phyloP scores from a whole-genome alignment of 2,113 vertebrate species.

The Ornithorhynchus anatinus region DNA sequence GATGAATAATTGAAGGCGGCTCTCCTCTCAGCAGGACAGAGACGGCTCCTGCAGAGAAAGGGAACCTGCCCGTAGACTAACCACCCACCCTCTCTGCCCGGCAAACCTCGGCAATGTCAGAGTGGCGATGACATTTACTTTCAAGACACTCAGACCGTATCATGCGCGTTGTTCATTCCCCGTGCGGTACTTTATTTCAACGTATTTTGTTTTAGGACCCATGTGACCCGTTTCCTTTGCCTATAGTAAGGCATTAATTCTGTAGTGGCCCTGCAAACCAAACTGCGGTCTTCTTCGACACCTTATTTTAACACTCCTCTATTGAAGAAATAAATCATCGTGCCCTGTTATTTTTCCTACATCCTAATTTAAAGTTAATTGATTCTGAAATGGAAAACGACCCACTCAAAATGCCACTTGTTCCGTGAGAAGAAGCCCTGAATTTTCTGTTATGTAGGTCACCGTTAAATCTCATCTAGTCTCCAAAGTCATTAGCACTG shows the following conservation, averaged over 20 bases:
- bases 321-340: too few species aligned
- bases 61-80: not conserved
- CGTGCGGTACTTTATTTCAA: not conserved
- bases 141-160: not conserved
- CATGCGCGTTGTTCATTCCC: not conserved
- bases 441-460: not conserved
- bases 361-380: too few species aligned
- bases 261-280: not conserved
- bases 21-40: not conserved
- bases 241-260: not conserved
- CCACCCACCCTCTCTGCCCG: not conserved
- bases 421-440: not conserved
- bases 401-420: not conserved
- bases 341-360: too few species aligned
- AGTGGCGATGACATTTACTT: not conserved
- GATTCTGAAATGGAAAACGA: not conserved
- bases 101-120: not conserved
- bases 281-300: not conserved
- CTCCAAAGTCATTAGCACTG: not conserved
- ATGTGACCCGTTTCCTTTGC: slow-evolving; percentile 3
- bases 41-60: not conserved
- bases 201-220: not conserved
- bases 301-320: not conserved
- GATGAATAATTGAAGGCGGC: slow-evolving; percentile 18
- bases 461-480: not conserved